Base-by-base conservation (phyloP, 2,888 invertebrate genomes). In the Schrankia costaestrigalis region DNA sequence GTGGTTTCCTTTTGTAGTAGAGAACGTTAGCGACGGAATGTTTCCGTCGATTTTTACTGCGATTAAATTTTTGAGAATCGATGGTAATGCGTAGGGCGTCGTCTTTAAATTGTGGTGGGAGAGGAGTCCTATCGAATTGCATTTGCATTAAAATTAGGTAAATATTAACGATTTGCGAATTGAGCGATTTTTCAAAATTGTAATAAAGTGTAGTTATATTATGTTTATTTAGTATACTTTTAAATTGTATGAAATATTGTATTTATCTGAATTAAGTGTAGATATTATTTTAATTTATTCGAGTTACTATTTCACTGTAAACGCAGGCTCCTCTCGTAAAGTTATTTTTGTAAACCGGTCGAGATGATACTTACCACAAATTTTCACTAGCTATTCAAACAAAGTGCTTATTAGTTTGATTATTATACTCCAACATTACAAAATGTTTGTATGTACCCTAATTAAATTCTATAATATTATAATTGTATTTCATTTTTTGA, bases 381-480 rank as follows among this genome's bases (percentile, higher is more conserved):
- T 69, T 71, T 73, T 78, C 78, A 80, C 81, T 79, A 74, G 84
- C 79, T 79, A 78, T 73, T 78, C 71, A 60, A 71, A 76, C 55
- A 71, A 71, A 82, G 76, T 84, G 85, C 85, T 86, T 86, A 78
- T 83, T 84, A 85, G 83, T 85, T 85, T 79, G 76, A 75, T 81
- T 79, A 85, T 77, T 84, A 82, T 84, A 81, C 77, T 85, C 79
- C 83, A 77, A 77, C 80, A 82, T 83, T 84, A 84, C 82, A 83
- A 83, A 82, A 78, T 82, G 82, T 86, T 87, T 87, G 85, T 87
- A 86, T 85, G 83, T 86, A 87, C 82, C 82, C 77, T 84, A 82
- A 86, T 84, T 85, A 86, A 87, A 87, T 85, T 84, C 79, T 86
- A 85, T 85, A 76, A 84, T 79, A 86, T 80, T 79, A 72, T 11